Conservation (phyloP, 2,888 invertebrate genomes). For the Zeuzera pyrina region DNA sequence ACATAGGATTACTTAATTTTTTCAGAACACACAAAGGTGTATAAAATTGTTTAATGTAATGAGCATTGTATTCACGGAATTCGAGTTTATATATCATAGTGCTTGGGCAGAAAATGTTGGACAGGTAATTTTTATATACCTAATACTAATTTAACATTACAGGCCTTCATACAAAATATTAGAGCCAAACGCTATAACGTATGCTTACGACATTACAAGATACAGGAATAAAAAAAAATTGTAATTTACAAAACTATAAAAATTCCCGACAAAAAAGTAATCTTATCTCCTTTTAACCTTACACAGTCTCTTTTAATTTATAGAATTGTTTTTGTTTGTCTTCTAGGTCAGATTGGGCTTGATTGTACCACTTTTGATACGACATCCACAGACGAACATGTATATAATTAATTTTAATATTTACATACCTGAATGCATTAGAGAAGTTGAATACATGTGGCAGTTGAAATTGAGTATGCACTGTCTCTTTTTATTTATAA, state of each 20-base stretch:
- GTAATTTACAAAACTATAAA: too few relatives aligned
- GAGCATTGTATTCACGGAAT: constrained; percentile 85
- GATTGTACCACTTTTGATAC: constrained; percentile 79
- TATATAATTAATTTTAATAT: constrained; percentile 82
- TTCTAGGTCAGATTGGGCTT: constrained; percentile 75
- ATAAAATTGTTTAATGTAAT: constrained; percentile 86
- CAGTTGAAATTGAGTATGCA: constrained; percentile 78
- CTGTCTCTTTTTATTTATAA: background rate
- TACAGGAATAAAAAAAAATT: too few relatives aligned
- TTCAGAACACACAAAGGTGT: constrained; percentile 80
- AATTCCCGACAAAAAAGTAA: too few relatives aligned
- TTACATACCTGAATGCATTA: constrained; percentile 79
- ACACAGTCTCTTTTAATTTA: too few relatives aligned
- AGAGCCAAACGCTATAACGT: background rate
- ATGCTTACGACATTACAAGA: too few relatives aligned
- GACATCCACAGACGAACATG: constrained; percentile 76
- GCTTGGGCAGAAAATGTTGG: constrained; percentile 86
- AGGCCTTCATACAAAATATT: background rate
- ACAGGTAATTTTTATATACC: constrained; percentile 57
- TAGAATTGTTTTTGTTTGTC: too few relatives aligned
- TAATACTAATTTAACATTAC: background rate
- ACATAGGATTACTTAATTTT: constrained; percentile 33
- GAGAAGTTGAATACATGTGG: constrained; percentile 87
- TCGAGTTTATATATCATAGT: constrained; percentile 86
- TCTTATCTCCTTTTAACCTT: too few relatives aligned